Evolutionary conservation across 2,113 vertebrate genomes (phyloP), one percentile per base, ranked within the genome.

Genomic region (Apodemus speciosus): DNA sequence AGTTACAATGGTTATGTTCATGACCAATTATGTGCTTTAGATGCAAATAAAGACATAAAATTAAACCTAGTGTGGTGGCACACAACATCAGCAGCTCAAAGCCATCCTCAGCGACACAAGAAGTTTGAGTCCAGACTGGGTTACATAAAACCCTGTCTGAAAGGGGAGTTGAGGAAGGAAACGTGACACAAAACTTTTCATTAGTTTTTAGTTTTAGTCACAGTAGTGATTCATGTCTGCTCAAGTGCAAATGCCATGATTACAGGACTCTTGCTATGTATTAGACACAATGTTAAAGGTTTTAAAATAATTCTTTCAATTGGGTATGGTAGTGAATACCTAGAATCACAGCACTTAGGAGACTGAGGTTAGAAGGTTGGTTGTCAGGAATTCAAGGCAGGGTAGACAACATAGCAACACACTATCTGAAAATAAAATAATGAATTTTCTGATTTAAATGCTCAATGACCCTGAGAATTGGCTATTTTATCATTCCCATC

Each of bases 41-140:
- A 11, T 84, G 18, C 32, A 91, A 68, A 89, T 43, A 79, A 89
- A 16, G 87, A 85, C 51, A 64, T 38, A 60, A 85, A 92, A 72
- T 77, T 72, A 85, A 85, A 38, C 21, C 25, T 30, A n/a, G 32
- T 27, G 8, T 30, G 46, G 49, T 38, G 35, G 4, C 13, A 38
- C 23, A 72, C 62, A 72, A 69, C 49, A 66, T 23, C 40, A 18
- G 15, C 35, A 49, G 83, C 69, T 85, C 84, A 85, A 85, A n/a
- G 32, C 23, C 83, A 85, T 46, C 30, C 43, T 66, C 40, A 35
- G 62, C 6, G 6, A 66, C 25, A 43, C 7, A 38, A 38, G 20
- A 13, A n/a, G 25, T 43, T 43, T 32, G 38, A 84, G 40, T 10
- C 32, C 11, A 85, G 43, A 66, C 43, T 49, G 30, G 9, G 43